Evolutionary conservation across 2,113 vertebrate genomes (phyloP).

Genomic region (Oreamnos americanus): DNA sequence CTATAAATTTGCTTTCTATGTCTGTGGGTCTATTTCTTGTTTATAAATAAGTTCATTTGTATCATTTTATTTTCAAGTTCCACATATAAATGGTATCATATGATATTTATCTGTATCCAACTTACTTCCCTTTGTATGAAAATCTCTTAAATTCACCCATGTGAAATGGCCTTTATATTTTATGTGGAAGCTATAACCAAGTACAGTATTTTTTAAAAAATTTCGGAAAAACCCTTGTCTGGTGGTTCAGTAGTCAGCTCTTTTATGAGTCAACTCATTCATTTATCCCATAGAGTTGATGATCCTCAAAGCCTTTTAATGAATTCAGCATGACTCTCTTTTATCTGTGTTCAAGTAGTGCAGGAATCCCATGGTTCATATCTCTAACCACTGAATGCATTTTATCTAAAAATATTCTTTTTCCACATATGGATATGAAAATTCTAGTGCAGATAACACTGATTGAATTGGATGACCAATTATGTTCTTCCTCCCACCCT

Average conservation of each 20-base stretch:
- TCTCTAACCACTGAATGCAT: background rate
- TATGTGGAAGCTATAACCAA: background rate
- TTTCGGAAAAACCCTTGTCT: background rate
- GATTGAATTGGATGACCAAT: background rate
- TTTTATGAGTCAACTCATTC: background rate
- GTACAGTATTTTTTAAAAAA: background rate
- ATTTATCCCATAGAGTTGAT: background rate
- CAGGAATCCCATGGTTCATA: background rate
- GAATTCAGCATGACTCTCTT: background rate
- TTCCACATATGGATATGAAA: background rate
- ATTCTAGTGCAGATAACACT: background rate
- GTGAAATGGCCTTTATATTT: background rate
- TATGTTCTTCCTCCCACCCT: background rate
- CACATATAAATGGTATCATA: background rate
- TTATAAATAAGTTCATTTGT: background rate
- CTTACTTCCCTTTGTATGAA: background rate
- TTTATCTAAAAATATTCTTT: background rate
- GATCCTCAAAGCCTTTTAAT: background rate
- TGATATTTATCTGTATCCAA: background rate
- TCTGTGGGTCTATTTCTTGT: background rate
- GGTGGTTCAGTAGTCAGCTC: background rate
- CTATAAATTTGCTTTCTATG: background rate
- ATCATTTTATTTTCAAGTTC: background rate
- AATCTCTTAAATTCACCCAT: background rate
- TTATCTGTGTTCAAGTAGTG: fast-evolving